phyloP scores from a whole-genome alignment of 2,888 invertebrate genomes.

The Osedax frankpressi region DNA sequence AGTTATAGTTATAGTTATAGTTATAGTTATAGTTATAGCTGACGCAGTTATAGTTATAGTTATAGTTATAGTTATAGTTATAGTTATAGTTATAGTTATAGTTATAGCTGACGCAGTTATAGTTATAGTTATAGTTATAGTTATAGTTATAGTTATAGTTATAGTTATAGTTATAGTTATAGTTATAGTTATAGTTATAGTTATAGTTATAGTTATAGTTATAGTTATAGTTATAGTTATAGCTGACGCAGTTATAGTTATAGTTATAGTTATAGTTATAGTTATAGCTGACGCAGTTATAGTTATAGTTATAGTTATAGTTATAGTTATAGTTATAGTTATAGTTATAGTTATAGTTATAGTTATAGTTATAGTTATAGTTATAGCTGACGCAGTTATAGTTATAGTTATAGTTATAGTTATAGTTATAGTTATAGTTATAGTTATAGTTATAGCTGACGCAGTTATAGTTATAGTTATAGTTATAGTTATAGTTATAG shows the following conservation, averaged over 20 bases:
- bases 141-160: neutral
- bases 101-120: neutral
- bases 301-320: neutral
- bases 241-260: neutral
- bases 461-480: neutral
- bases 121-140: neutral
- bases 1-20: too few relatives aligned
- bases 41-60: too few relatives aligned
- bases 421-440: neutral
- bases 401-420: neutral
- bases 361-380: neutral
- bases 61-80: neutral
- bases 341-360: neutral
- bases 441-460: neutral
- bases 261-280: neutral
- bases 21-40: too few relatives aligned
- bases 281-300: neutral
- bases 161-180: neutral
- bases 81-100: neutral
- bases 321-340: neutral
- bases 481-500: neutral
- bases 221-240: neutral
- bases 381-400: neutral
- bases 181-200: neutral
- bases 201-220: neutral